Evolutionary conservation across 2,888 invertebrate species (phyloP), one percentile per base, ranked within the genome.

Genomic region (Epistrophella euchroma): DNA sequence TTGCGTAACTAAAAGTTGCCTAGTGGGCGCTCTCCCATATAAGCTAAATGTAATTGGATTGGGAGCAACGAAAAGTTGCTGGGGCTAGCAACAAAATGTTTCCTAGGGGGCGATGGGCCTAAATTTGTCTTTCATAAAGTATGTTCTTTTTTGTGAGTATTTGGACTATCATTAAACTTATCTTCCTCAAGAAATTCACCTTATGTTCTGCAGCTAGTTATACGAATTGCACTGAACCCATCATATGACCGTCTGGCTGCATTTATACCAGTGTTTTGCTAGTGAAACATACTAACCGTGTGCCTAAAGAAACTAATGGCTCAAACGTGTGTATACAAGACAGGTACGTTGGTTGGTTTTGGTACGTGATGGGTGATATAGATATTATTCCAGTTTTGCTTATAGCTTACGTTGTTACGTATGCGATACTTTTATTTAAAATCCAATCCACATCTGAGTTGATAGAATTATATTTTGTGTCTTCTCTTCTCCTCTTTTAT

Each of bases 381-480:
- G 52, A 43, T 52, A 50, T 81, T 85, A 50, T 76, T 85, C 75
- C 81, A 55, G 85, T 72, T 75, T 68, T 17, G 56, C 68, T 40
- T 32, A 32, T 47, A 15, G 58, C 56, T 76, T 85, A 85, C 81
- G 85, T 58, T 35, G 22, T 81, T 77, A 85, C 85, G 85, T 80
- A 40, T 56, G 73, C 62, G 73, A 78, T 72, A 79, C 47, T 40
- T 73, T 79, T 79, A 75, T 64, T 64, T 64, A 79, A 71, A 71
- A 68, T 47, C 52, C 84, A 19, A 82, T 78, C 68, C 47, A 73
- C 72, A 73, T 35, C 55, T 64, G 10, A 13, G 62, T 37, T 43
- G 52, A 28, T 35, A 19, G 19, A 35, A 72, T 15, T n/a, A 19
- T 50, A 6, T 15, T 60, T 64, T 37, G 68, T 68, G 5, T 66